Percentiles rank a stretch among this genome's conserved stretches.
phyloP scores from a whole-genome alignment of 1,140 invertebrate genomes.

The Trichomalopsis sarcophagae region DNA sequence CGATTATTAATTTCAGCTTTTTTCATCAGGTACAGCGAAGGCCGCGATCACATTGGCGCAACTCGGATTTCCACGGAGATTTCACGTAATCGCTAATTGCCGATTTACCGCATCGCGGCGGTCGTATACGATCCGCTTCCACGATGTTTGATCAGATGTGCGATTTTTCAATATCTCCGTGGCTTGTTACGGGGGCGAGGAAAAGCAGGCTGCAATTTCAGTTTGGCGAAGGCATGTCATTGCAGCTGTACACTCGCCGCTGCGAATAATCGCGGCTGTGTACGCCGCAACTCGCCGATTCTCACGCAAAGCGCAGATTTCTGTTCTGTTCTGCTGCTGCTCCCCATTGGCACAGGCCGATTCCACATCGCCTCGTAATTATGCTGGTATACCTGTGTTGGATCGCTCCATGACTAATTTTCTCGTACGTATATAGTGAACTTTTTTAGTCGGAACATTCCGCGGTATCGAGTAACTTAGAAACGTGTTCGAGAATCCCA shows the following conservation, averaged over 20 bases:
- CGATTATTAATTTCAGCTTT: neutral
- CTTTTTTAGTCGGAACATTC: too few relatives aligned
- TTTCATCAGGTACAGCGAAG: neutral
- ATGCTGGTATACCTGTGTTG: neutral
- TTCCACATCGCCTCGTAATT: slow-evolving; percentile 3
- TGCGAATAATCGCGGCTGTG: neutral
- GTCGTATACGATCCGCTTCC: neutral
- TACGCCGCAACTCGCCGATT: slow-evolving; percentile 24
- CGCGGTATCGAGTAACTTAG: too few relatives aligned
- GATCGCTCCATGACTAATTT: neutral
- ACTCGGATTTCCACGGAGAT: neutral
- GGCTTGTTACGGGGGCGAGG: neutral
- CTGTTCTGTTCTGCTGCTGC: neutral
- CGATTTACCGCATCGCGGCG: too few relatives aligned
- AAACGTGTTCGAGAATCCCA: too few relatives aligned
- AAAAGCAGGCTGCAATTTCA: neutral
- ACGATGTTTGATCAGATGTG: neutral
- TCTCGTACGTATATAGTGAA: neutral
- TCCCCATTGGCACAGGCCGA: neutral
- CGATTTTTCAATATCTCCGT: neutral
- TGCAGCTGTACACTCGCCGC: neutral
- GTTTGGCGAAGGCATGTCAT: slow-evolving; percentile 24
- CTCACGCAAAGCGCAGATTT: slow-evolving; percentile 42
- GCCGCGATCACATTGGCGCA: neutral
- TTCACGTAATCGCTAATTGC: neutral